Evolutionary conservation across 2,797 vertebrate species (phyloP), one percentile per base, ranked within the genome.

Genomic region (Spea hammondii): DNA sequence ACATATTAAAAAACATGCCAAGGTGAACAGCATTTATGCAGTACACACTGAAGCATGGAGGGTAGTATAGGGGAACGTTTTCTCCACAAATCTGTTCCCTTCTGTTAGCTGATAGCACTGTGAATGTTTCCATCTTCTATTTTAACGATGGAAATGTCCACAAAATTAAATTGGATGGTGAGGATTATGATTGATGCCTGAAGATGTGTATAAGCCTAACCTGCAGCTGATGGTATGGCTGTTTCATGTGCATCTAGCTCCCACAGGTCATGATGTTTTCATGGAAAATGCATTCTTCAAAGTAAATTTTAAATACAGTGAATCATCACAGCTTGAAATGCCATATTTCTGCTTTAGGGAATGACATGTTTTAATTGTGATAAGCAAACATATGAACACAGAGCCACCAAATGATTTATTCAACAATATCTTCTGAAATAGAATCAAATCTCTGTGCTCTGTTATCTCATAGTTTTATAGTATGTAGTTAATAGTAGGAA

Each of bases 291-390:
- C 6, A 62, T 8, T 32, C 59, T 62, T 17, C n/a, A 9, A 32
- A 62, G 59, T 62, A 62, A 32, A 62, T 62, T 32, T 62, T 44
- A 17, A 32, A 62, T 17, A 62, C 4, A 8, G 5, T 4, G 14
- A 62, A 62, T 62, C n/a, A n/a, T 62, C 5, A 14, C 14, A 62
- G n/a, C 59, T 32, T 62, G 59, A 62, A 62, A 62, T 62, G 59
- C 4, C 59, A 62, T 62, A 2, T 6, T 62, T 62, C 59, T 6
- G 5, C 59, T 62, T 62, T 32, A 17, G 59, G n/a, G 59, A 62
- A 17, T 32, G 1, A 17, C 5, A 9, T 62, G 59, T 62, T 62
- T 17, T n/a, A 62, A 62, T 17, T 17, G 14, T 62, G 14, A 62
- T 62, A 62, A 62, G 59, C n/a, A 14, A 32, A 17, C 32, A 32